Base-by-base conservation (phyloP, 2,888 invertebrate species). In the Macrophya annulata region DNA sequence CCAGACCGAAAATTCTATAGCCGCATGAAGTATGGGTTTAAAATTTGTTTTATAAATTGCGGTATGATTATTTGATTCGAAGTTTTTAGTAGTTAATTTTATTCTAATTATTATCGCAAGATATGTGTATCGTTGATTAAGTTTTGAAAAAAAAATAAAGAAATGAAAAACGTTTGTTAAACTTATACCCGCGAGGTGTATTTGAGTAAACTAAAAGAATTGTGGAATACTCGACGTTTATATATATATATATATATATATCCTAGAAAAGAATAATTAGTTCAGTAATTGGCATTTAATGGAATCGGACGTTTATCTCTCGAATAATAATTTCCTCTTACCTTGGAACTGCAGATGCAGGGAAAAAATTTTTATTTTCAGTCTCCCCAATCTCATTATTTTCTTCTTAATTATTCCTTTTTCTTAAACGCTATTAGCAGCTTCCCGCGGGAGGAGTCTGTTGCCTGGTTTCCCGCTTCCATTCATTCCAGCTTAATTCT, bases 381-480 rank as follows among this genome's bases (percentile, higher is more conserved):
- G 68, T 72, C 84, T 83, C 85, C 83, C 87, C 88, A 89, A 90
- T 88, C 87, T 88, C 86, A 86, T 83, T 89, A 90, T 88, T 87
- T 88, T 87, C 87, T 87, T 86, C 87, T 90, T 89, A 89, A 90
- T 90, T 89, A 89, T 90, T 90, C 89, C 89, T 89, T 89, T 89
- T 88, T 88, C 88, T 88, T 87, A 87, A 89, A 89, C 87, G 88
- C 88, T 89, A 89, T 90, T 89, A 90, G 88, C 88, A 88, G 89
- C 89, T 89, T 89, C 87, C 86, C 87, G 86, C 85, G 85, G 86
- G 86, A 85, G 85, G 86, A 88, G 86, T 86, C 88, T 87, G 86
- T 88, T 88, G 87, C 89, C 85, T 85, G 86, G 85, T 87, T 86
- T 86, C 88, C 86, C 87, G 84, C 86, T 87, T 88, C 79, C 86